Evolutionary conservation across 2,797 vertebrate species (phyloP), one percentile per base, ranked within the genome.

Genomic region (Catamblyrhynchus diadema): DNA sequence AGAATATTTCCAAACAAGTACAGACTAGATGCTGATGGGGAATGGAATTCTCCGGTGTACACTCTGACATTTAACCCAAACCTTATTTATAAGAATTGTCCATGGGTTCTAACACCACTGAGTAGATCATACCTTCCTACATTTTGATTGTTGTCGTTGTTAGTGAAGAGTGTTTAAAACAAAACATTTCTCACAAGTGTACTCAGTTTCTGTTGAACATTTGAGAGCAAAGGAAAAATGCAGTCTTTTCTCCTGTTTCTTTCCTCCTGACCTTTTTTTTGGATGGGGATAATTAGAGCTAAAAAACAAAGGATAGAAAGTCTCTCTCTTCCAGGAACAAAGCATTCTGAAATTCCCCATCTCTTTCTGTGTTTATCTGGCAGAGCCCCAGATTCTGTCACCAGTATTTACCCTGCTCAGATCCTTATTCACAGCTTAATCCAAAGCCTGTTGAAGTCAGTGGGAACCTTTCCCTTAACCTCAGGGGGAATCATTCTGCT

Each of bases 401-500:
- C 79, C 44, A 70, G 51, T 70, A 64, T 81, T 94, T 83, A 89
- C 54, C 72, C 75, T 59, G 50, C 0, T 0, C 79, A 79, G 54
- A 66, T 92, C 72, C 73, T 88, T 79, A 73, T 69, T 89, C 87
- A 93, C 71, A 81, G 59, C 56, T 94, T 93, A 88, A 96, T 94
- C 82, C 89, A 94, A 94, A 88, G 85, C 37, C 77, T 84, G 39
- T 53, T 95, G 89, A 94, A 95, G 85, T 90, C 85, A 91, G 51
- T 93, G 93, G 85, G 95, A 96, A 96, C 73, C 50, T 94, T 94
- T 94, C 85, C 70, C 59, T 90, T 88, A 37, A 93, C 89, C 94
- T 88, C 81, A 84, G 70, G 85, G 79, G 84, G 66, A 78, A 93
- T 90, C 70, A 75, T 54, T 86, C 75, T 94, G 80, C 91, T 86